Evolutionary conservation across 2,113 vertebrate genomes (phyloP), one percentile per base, ranked within the genome.

Genomic region (Hippocampus comes): DNA sequence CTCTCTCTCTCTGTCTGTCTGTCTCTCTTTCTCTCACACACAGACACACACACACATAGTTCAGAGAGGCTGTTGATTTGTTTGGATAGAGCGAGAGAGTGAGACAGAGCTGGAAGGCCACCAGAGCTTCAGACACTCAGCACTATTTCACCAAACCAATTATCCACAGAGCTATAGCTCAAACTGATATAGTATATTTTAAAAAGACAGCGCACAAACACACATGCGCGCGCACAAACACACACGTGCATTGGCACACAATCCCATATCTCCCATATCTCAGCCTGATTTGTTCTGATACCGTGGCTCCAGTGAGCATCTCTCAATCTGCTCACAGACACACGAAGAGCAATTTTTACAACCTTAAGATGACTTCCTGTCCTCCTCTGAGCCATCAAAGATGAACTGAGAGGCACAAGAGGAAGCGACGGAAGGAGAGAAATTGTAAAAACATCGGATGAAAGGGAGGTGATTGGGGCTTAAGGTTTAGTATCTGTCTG

Each of bases 121-220:
- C 83, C 84, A 73, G 69, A 85, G 84, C 87, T 84, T 87, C 82
- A 88, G 81, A 90, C 87, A 88, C 87, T 87, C 88, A 91, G 89
- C 89, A 91, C 88, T 91, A 91, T 91, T 91, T 91, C 90, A 91
- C 86, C 90, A 91, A 90, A 91, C 89, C 90, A 91, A 91, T 91
- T 91, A 91, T 91, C 90, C 89, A 89, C 85, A 90, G 78, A 83
- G 87, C 90, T 86, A 91, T 91, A 91, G 83, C 89, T 91, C 90
- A 91, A 91, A 90, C 72, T 90, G 89, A 90, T 90, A 87, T 87
- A 91, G 85, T 86, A 84, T 82, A 88, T 89, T 90, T 89, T 88
- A 88, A 86, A 90, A 85, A 87, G 70, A 84, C 46, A 78, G 78
- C 72, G 43, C 48, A 48, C 60, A 63, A 67, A 68, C 53, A 70